Conservation (phyloP, 2,797 vertebrate genomes). For the Lepilemur ruficaudatus region DNA sequence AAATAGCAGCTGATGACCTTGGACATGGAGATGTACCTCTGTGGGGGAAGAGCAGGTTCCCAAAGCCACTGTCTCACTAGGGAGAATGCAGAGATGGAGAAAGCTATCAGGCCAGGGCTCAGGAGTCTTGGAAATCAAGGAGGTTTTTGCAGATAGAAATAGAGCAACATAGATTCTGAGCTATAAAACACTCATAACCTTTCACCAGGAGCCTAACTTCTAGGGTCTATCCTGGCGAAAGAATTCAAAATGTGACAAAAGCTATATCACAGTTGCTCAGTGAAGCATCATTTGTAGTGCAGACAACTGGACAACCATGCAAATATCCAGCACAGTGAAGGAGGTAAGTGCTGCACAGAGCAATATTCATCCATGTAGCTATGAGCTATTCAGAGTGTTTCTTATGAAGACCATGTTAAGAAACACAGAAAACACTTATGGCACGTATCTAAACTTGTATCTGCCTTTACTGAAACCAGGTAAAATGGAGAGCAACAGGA, state of each 20-base stretch:
- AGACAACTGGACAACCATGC: not conserved
- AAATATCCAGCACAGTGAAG: not conserved
- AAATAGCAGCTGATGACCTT: not conserved
- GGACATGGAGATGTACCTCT: not conserved
- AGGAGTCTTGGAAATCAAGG: not conserved
- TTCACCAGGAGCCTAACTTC: not conserved
- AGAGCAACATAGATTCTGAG: too few species aligned
- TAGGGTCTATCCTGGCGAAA: not conserved
- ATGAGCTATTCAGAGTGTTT: too few species aligned
- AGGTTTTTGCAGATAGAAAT: rapidly evolving
- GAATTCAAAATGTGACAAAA: not conserved
- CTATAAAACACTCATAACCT: not conserved
- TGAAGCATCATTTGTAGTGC: not conserved
- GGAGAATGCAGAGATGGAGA: not conserved
- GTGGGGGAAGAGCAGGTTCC: not conserved
- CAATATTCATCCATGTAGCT: rapidly evolving
- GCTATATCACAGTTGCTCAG: not conserved
- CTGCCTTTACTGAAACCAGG: not conserved
- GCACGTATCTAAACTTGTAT: not conserved
- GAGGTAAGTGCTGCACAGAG: rapidly evolving
- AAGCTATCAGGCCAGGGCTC: not conserved
- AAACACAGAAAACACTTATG: not conserved
- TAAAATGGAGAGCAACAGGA: not conserved
- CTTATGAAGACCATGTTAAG: not conserved
- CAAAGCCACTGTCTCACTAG: not conserved